Conservation (phyloP, 2,888 invertebrate genomes). For the Neria commutata region DNA sequence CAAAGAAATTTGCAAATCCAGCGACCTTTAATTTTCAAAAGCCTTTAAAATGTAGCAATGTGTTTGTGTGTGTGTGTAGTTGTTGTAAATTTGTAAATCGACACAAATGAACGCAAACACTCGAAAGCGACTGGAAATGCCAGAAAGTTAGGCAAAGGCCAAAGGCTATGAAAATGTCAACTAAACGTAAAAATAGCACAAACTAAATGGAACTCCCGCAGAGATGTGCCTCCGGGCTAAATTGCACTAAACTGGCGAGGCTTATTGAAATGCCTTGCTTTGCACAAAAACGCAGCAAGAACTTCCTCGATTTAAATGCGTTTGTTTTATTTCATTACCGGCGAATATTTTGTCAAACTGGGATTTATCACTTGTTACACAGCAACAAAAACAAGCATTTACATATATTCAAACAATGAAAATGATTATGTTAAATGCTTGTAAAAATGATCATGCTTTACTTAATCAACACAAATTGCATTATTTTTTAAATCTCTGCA, state of each 20-base stretch:
- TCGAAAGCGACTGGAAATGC: background rate
- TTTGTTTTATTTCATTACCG: background rate
- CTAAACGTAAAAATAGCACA: background rate
- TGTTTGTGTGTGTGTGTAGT: background rate
- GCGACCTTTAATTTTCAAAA: no score
- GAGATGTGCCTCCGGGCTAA: background rate
- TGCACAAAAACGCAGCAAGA: background rate
- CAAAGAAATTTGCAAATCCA: no score
- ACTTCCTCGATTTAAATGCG: conserved; percentile 1
- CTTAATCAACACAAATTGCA: no score
- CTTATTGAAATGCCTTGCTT: background rate
- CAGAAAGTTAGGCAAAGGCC: background rate
- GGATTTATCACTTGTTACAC: no score
- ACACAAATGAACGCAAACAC: background rate
- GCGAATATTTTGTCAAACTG: no score
- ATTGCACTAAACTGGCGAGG: background rate
- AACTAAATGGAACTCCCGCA: background rate
- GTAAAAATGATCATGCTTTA: no score
- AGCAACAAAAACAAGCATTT: no score
- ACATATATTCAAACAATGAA: no score
- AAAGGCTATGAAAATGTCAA: no score
- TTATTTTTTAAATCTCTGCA: no score
- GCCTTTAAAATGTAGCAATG: background rate
- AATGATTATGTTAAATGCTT: no score
- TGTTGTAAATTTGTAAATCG: background rate